Base-by-base conservation (phyloP, 2,797 vertebrate species). In the Gastrophryne carolinensis region DNA sequence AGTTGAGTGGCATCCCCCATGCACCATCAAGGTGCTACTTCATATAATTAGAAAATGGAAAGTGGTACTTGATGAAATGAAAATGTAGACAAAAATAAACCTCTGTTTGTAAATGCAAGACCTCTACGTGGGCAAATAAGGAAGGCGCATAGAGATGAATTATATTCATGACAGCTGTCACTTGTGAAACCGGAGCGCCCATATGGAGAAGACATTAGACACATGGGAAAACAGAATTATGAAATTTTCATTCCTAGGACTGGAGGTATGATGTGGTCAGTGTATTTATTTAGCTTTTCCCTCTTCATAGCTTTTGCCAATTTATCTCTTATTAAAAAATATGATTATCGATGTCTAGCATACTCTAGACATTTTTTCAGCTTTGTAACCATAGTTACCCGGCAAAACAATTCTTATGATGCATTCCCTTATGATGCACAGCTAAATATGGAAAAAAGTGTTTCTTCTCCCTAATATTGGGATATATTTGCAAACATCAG, bases 151-250 rank as follows among this genome's bases (percentile, higher is more conserved):
- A 29, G 26, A 2, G 21, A 35, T 32, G 69, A 72, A 60, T 50
- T 72, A 72, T 60, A 21, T 52, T 61, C 49, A 32, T 72, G 58
- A 53, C 57, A 72, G 44, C 58, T 72, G 70, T 37, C 44, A 63
- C 15, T 52, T 72, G 58, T 72, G 32, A 72, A 72, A 72, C 49
- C 37, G 29, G 58, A 62, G 57, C 53, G 37, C 30, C 10, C 70
- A 72, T 63, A 47, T 72, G 58, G 58, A 72, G 58, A 72, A 72
- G 44, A 72, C 54, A 72, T 72, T 61, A 72, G 56, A 52, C 57
- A 72, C 57, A 63, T 63, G 57, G 57, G 57, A 72, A 72, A 63
- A 63, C 32, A 19, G 47, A 63, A 39, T 61, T 52, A 41, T 72
- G 57, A 61, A 62, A 72, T 62, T 58, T 57, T 62, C 44, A 62